Conservation (phyloP, 2,888 invertebrate genomes). For the Aleiodes leptofemur region DNA sequence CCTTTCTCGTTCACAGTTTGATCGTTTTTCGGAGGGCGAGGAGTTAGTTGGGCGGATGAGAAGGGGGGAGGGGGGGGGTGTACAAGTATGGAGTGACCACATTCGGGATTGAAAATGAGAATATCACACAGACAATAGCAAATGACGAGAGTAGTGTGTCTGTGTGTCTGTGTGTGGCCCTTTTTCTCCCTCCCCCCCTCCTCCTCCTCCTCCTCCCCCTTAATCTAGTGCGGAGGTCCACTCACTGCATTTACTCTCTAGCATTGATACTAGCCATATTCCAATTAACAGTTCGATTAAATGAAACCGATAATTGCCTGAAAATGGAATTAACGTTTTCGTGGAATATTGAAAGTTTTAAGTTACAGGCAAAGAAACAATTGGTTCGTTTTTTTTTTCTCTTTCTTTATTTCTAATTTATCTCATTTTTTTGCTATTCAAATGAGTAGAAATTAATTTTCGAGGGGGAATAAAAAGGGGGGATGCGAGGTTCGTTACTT, state of each 20-base stretch:
- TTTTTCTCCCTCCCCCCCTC: neutral
- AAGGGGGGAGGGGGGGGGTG: neutral
- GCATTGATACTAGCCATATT: slow-evolving; percentile 42
- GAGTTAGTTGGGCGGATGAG: slow-evolving; percentile 13
- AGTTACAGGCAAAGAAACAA: slow-evolving; percentile 24
- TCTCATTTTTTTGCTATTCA: slow-evolving; percentile 27
- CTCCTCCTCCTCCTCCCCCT: neutral
- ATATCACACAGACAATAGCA: slow-evolving; percentile 27
- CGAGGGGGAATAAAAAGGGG: slow-evolving; percentile 1
- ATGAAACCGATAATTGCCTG: slow-evolving; percentile 70
- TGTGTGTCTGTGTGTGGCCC: neutral
- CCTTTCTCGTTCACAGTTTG: slow-evolving; percentile 27
- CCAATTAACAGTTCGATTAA: slow-evolving; percentile 69
- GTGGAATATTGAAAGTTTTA: slow-evolving; percentile 31
- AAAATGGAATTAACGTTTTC: slow-evolving; percentile 63
- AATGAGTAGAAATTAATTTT: slow-evolving; percentile 29
- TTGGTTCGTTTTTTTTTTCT: neutral
- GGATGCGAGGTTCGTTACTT: neutral
- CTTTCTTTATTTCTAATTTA: neutral
- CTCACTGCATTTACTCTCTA: slow-evolving; percentile 24
- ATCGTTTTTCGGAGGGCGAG: slow-evolving; percentile 26
- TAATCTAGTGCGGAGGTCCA: too few relatives aligned
- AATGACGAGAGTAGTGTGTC: slow-evolving; percentile 7
- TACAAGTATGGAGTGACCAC: slow-evolving; percentile 44
- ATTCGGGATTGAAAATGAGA: slow-evolving; percentile 35